Base-by-base conservation (phyloP, 2,797 vertebrate genomes). In the Eulemur coronatus region DNA sequence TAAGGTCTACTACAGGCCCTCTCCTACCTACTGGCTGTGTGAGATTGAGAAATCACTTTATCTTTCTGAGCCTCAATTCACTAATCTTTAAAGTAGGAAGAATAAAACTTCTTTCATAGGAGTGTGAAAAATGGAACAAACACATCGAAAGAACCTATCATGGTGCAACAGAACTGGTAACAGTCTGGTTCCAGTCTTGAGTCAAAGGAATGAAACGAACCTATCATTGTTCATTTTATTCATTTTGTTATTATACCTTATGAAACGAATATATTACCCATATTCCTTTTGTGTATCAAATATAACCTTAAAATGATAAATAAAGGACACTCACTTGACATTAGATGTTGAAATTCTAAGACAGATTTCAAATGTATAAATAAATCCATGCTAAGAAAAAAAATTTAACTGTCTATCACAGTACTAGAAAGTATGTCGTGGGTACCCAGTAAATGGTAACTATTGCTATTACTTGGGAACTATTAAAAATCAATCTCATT, bases 311-410 rank as follows among this genome's bases (percentile, higher is more conserved):
- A 94, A 35, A 86, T 65, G 33, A 70, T 43, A 79, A 69, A 73
- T 84, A 87, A 91, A 22, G 43, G 46, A 92, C 33, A 65, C 24
- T 82, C 26, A 0, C 41, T 67, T 55, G 61, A 82, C 1, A 38
- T 38, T 48, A 57, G n/a, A 24, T 69, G 18, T 61, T 92, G 78
- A 67, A 41, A 89, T 86, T 41, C 73, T 73, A 57, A 88, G 65
- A 72, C 33, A 67, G 55, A 85, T 75, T 93, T 96, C 46, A 95
- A 93, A 84, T 65, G 91, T 3, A 20, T 26, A 93, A 96, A 76
- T 57, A 41, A 50, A 91, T 57, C 35, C 50, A 35, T 20, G 14
- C 38, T 48, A 67, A 57, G 35, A 43, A 41, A 59, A 26, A 35
- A 28, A 78, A 28, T 2, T 75, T 26, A 41, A 95, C 84, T 35